A percentile compares a stretch with the other conserved stretches of the same genome.
Conservation (phyloP, 2,797 vertebrate species). For the Pelobates cultripes region DNA sequence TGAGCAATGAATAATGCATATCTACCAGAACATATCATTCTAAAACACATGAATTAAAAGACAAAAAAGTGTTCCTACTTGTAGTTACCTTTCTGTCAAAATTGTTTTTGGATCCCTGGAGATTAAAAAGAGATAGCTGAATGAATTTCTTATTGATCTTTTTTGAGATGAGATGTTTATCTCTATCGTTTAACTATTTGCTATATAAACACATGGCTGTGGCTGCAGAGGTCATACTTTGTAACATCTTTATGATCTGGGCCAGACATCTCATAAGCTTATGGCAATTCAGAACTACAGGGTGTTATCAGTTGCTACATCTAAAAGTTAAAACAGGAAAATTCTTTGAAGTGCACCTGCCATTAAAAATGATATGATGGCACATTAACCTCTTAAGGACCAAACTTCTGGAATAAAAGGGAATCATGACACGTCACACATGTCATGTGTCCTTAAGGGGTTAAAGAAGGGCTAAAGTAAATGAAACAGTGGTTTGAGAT, state of each 20-base stretch:
- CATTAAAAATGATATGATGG: no score
- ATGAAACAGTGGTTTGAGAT: no score
- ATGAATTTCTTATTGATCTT: not conserved
- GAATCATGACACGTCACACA: no score
- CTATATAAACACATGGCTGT: not conserved
- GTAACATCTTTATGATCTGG: not conserved
- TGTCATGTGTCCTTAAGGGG: no score
- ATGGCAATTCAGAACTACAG: not conserved
- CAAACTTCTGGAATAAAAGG: no score
- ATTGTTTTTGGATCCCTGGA: not conserved
- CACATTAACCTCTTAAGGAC: no score
- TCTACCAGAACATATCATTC: not conserved
- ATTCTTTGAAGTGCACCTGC: no score
- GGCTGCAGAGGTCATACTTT: not conserved
- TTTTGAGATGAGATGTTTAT: slow-evolving; percentile 1
- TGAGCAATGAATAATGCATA: not conserved
- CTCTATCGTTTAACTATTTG: not conserved
- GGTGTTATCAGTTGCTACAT: not conserved
- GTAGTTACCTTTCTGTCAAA: not conserved
- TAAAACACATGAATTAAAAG: not conserved
- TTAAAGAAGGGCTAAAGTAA: no score
- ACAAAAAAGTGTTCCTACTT: not conserved
- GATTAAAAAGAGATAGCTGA: slow-evolving; percentile 5
- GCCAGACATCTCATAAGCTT: not conserved
- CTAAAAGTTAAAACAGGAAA: not conserved